Conservation (phyloP, 2,113 vertebrate species). For the Epinephelus moara region DNA sequence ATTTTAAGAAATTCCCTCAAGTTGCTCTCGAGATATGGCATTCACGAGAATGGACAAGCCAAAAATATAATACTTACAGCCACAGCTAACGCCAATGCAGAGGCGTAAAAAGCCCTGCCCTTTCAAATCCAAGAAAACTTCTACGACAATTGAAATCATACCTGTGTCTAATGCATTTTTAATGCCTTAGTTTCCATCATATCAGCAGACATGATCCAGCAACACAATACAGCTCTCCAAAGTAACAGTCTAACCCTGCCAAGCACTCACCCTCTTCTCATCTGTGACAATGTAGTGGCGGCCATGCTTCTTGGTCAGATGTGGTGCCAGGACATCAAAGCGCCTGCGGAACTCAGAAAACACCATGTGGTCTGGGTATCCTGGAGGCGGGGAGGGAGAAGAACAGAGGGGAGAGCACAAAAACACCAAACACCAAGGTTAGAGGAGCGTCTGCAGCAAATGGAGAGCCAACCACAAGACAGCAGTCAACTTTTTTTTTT, state of each 20-base stretch:
- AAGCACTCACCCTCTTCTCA: conserved; percentile 90
- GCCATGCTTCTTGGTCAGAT: conserved; percentile 96
- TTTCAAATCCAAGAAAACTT: background rate
- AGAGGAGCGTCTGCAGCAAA: background rate
- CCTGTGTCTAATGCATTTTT: background rate
- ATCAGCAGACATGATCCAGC: background rate
- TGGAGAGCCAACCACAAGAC: background rate
- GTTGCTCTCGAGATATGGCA: too few species aligned
- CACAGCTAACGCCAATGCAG: too few species aligned
- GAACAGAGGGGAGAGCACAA: conserved; percentile 5
- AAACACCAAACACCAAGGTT: background rate
- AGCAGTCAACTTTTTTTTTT: conserved; percentile 3
- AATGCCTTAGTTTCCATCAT: background rate
- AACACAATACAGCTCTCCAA: background rate
- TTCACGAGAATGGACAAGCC: too few species aligned
- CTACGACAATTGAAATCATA: background rate
- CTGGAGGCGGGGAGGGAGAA: conserved; percentile 73
- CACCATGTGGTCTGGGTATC: conserved; percentile 98
- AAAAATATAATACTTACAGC: too few species aligned
- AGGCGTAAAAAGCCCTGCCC: background rate
- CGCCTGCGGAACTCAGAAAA: conserved; percentile 96
- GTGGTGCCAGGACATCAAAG: conserved; percentile 94
- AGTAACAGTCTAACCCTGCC: background rate
- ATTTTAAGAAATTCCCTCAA: too few species aligned
- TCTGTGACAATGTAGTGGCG: conserved; percentile 95